Evolutionary conservation across 1,140 invertebrate genomes (phyloP).

Genomic region (Drosophila ananassae): DNA sequence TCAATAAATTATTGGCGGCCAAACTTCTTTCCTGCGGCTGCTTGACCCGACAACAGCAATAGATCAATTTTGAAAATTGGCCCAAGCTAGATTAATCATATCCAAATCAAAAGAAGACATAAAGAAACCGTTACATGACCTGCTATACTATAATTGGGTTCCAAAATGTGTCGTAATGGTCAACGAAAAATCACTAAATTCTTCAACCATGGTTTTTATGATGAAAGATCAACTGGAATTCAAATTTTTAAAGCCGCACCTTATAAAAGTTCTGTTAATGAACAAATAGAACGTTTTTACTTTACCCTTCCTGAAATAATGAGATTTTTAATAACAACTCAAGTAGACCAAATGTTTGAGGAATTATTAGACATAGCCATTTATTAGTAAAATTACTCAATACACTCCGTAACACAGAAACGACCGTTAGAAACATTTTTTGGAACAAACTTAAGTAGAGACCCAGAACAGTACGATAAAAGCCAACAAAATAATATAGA

Average conservation of each 20-base stretch:
- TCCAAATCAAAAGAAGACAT: slow-evolving; percentile 24
- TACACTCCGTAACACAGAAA: slow-evolving; percentile 41
- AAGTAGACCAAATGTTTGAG: slow-evolving; percentile 11
- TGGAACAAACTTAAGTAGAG: slow-evolving; percentile 18
- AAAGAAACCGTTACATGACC: slow-evolving; percentile 23
- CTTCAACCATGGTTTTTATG: slow-evolving; percentile 13
- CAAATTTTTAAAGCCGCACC: slow-evolving; percentile 16
- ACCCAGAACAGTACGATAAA: slow-evolving; percentile 33
- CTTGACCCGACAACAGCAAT: no score
- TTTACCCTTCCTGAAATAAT: slow-evolving; percentile 43
- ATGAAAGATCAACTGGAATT: slow-evolving; percentile 27
- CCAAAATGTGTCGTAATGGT: slow-evolving; percentile 36
- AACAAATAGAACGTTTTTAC: slow-evolving; percentile 40
- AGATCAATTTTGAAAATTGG: slow-evolving; percentile 39
- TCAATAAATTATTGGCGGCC: no score
- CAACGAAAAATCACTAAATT: slow-evolving; percentile 37
- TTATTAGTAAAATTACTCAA: slow-evolving; percentile 36
- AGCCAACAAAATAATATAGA: slow-evolving; percentile 25
- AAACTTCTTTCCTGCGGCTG: no score
- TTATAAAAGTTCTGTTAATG: slow-evolving; percentile 19
- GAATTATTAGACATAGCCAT: slow-evolving; percentile 33
- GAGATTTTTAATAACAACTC: slow-evolving; percentile 19
- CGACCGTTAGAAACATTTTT: slow-evolving; percentile 42
- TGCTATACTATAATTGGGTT: slow-evolving; percentile 29
- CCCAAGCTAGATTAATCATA: slow-evolving; percentile 16